A percentile compares a stretch with the other conserved stretches of the same genome.
phyloP scores from a whole-genome alignment of 2,888 invertebrate species.

The Epinotia brunnichana region DNA sequence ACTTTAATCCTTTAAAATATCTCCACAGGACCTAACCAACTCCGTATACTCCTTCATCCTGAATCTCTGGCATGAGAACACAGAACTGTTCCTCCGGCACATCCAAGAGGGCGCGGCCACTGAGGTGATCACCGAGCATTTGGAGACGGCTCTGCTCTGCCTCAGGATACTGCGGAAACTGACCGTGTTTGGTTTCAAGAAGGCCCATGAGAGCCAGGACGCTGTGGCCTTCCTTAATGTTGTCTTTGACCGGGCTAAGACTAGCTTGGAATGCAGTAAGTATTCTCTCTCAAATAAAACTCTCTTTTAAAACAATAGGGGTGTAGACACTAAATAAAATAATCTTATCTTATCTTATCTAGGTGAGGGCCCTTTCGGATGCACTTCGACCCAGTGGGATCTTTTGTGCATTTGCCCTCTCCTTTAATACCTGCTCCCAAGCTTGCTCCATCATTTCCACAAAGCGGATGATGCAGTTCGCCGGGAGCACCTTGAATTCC shows the following conservation, averaged over 20 bases:
- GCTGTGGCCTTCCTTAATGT: constrained; percentile 91
- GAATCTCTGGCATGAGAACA: constrained; percentile 91
- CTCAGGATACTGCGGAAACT: constrained; percentile 92
- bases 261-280: constrained; percentile 92
- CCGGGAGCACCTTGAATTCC: too few species aligned
- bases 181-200: constrained; percentile 91
- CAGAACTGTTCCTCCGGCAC: constrained; percentile 86
- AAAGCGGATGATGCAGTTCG: too few species aligned
- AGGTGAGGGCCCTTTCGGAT: too few species aligned
- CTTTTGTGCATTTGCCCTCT: too few species aligned
- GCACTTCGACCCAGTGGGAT: too few species aligned
- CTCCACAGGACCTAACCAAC: constrained; percentile 87
- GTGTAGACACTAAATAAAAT: too few species aligned
- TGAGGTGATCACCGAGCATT: constrained; percentile 85
- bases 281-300: too few species aligned
- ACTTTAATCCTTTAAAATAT: too few species aligned
- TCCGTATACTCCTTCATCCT: constrained; percentile 90
- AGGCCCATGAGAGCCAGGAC: constrained; percentile 89
- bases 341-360: too few species aligned
- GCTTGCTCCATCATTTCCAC: too few species aligned
- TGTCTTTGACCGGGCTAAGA: constrained; percentile 90
- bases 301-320: too few species aligned
- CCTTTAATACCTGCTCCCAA: too few species aligned
- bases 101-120: constrained; percentile 85
- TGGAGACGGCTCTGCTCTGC: constrained; percentile 92